Base-by-base conservation (phyloP, 2,888 invertebrate genomes). In the Erebia aethiops region DNA sequence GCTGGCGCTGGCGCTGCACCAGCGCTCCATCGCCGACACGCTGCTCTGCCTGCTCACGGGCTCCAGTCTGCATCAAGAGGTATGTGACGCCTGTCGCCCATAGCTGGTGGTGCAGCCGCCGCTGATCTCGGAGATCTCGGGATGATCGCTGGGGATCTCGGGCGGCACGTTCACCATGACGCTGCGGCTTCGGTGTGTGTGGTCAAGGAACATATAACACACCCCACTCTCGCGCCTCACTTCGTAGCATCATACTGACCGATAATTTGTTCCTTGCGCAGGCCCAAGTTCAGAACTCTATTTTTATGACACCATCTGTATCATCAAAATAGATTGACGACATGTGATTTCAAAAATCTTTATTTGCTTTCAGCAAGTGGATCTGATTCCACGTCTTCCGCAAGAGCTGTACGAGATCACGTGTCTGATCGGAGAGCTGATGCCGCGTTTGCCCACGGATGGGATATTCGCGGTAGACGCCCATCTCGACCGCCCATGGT, bases 331-430 rank as follows among this genome's bases (percentile, higher is more conserved):
- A 26, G 26, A 26, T 26, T 26, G 26, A 26, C 4, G 26, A 26
- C 26, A 51, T n/a, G 43, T n/a, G 21, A 8, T 60, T 60, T 26
- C 35, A 26, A 58, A 46, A 9, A 18, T 16, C 18, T 63, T 2
- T 54, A 51, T n/a, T 65, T 13, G 8, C 52, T 71, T 74, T 21
- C 84, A 92, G 92, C 91, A 96, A 87, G 96, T 98, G 78, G 98
- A 99, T 86, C 94, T 99, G 75, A 95, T 99, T 64, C 95, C 98
- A 2, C 96, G 99, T 73, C 97, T 97, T 67, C 99, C 99, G 0
- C 98, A 99, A 85, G 99, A 99, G 88, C 94, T 99, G 79, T 98
- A 98, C 87, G 99, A 99, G 94, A 98, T 99, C 74, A 99, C 99
- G 8, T 97, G 98, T 80, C 94, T 99, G 70, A 99, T 99, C 82